A percentile compares a stretch with the other conserved stretches of the same genome.
Evolutionary conservation across 2,888 invertebrate genomes (phyloP).

Genomic region (Drosophila setosimentum): DNA sequence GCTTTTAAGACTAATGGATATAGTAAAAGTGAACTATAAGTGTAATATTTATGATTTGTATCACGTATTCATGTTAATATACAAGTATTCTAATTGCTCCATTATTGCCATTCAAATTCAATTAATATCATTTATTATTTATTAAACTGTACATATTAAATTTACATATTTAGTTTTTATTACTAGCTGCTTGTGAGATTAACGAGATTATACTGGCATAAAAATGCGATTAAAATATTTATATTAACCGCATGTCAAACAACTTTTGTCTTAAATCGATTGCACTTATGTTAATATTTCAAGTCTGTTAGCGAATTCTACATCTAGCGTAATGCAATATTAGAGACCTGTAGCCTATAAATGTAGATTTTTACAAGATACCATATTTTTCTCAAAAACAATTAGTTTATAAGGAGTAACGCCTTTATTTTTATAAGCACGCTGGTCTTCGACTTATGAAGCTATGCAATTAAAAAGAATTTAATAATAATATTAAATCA

Average conservation of each 20-base stretch:
- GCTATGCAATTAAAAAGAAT: neutral
- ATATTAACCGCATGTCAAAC: too few relatives aligned
- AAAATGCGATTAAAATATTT: neutral
- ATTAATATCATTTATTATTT: neutral
- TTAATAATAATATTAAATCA: neutral
- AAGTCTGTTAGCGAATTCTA: too few relatives aligned
- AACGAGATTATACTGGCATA: neutral
- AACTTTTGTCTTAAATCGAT: neutral
- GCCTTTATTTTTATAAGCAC: too few relatives aligned
- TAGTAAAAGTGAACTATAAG: too few relatives aligned
- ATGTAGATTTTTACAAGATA: neutral
- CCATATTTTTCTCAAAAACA: neutral
- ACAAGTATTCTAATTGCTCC: neutral
- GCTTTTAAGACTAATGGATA: neutral
- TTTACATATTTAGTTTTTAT: neutral
- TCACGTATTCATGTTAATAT: neutral
- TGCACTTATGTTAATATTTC: too few relatives aligned
- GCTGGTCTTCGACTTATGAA: neutral
- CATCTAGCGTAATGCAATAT: neutral
- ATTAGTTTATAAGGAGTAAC: neutral
- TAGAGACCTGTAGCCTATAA: rapidly evolving
- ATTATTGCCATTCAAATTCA: neutral
- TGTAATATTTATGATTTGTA: neutral
- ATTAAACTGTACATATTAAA: too few relatives aligned
- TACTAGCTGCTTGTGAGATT: neutral